These are phyloP conservation scores for Echeneis naucrates DNA, from an alignment of 2,797 vertebrate genomes.

Conservation along the genomic window DNA sequence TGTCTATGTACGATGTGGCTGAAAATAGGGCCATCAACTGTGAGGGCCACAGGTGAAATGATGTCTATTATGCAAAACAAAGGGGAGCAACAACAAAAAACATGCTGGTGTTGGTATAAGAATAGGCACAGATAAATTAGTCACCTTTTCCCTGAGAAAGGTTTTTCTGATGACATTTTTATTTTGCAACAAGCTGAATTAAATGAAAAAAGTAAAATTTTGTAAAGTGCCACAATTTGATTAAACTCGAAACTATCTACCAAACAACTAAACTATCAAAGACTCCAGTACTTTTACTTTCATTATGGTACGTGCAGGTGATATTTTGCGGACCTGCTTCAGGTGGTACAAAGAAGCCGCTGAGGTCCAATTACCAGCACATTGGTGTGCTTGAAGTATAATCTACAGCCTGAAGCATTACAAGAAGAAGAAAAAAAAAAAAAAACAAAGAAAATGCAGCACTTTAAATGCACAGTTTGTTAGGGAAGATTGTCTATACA, in stretches of 20 bases:
- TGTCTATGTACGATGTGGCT: conserved; percentile 27
- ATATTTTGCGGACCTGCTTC: background rate
- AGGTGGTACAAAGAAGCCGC: rapidly evolving
- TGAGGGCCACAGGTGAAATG: conserved; percentile 27
- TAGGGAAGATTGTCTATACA: background rate
- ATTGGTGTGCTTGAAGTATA: background rate
- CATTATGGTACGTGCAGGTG: background rate
- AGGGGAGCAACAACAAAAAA: no score
- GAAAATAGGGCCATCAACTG: conserved; percentile 43
- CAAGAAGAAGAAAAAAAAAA: background rate
- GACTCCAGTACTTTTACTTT: background rate
- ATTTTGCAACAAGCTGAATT: background rate
- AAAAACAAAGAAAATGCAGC: background rate
- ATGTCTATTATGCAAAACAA: conserved; percentile 43
- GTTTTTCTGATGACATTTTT: background rate
- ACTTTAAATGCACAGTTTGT: conserved; percentile 1
- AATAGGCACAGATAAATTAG: background rate
- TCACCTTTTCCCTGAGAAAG: background rate
- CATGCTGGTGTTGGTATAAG: conserved; percentile 12
- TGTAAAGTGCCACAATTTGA: background rate
- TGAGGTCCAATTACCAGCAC: background rate
- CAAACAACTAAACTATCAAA: no score
- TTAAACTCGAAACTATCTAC: no score
- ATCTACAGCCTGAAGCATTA: conserved; percentile 3
- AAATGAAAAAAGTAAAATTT: background rate